Percentiles rank a stretch among this genome's conserved stretches.
Conservation (phyloP, 2,113 vertebrate species). For the Amblyopsis rosae region DNA sequence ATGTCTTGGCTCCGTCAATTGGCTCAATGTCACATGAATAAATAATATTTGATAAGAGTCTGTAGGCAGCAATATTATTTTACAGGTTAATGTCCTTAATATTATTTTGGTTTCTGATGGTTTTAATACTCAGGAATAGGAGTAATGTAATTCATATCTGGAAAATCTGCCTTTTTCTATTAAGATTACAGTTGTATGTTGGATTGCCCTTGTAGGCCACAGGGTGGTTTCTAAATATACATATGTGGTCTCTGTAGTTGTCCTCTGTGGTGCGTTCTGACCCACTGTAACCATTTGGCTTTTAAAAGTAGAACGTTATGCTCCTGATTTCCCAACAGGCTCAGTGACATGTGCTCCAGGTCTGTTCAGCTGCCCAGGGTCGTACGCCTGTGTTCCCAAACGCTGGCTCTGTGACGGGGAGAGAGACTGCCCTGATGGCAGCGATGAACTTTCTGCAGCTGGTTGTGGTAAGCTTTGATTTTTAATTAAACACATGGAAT, state of each 20-base stretch:
- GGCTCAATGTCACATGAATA: neutral
- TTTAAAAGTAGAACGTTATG: slow-evolving; percentile 28
- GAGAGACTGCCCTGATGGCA: slow-evolving; percentile 93
- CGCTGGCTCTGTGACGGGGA: slow-evolving; percentile 98
- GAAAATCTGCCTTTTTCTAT: no score
- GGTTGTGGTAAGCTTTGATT: slow-evolving; percentile 84
- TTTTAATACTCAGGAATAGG: no score
- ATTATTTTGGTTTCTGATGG: no score
- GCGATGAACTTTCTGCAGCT: slow-evolving; percentile 92
- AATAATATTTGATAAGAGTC: slow-evolving; percentile 10
- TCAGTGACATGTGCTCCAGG: slow-evolving; percentile 88
- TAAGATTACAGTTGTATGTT: neutral
- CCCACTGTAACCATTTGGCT: neutral
- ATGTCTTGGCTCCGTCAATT: neutral
- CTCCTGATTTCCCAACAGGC: slow-evolving; percentile 72
- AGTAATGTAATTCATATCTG: no score
- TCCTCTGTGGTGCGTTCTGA: slow-evolving; percentile 5
- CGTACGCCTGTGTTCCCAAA: slow-evolving; percentile 89
- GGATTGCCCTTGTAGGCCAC: neutral
- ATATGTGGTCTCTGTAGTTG: neutral
- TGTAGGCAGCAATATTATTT: neutral
- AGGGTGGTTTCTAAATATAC: neutral
- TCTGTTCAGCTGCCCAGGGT: slow-evolving; percentile 91
- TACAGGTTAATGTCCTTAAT: no score
- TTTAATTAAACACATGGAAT: neutral